Evolutionary conservation across 2,888 invertebrate genomes (phyloP).

Genomic region (Didymodactylos carnosus): DNA sequence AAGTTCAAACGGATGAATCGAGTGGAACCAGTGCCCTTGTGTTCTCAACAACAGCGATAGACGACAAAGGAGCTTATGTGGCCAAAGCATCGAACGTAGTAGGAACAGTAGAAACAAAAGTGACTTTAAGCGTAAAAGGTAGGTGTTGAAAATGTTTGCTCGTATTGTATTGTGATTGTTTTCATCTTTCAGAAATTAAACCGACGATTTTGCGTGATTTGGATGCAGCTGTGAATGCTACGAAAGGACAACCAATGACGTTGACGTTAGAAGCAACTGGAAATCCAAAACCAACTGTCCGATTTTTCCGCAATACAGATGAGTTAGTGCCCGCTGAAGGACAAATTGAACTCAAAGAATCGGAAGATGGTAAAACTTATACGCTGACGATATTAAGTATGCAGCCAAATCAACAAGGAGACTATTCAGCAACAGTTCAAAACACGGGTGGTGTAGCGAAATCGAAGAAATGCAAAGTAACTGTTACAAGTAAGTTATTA

Average conservation of each 20-base stretch:
- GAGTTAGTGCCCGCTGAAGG: neutral
- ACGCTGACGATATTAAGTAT: neutral
- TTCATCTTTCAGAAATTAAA: neutral
- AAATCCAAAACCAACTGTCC: neutral
- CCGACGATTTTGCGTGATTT: conserved; percentile 2
- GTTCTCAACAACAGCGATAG: neutral
- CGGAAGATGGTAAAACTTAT: neutral
- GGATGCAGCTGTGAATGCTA: neutral
- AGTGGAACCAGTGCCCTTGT: neutral
- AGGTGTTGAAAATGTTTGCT: no score
- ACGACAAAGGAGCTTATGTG: conserved; percentile 12
- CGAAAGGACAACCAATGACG: neutral
- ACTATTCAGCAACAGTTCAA: neutral
- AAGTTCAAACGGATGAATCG: neutral
- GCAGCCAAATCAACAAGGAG: neutral
- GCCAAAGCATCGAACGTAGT: conserved; percentile 13
- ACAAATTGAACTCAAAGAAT: neutral
- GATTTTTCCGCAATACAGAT: neutral
- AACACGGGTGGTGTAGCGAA: neutral
- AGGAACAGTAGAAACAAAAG: conserved; percentile 5
- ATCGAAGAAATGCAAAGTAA: neutral
- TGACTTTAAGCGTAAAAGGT: conserved; percentile 3
- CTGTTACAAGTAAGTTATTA: neutral
- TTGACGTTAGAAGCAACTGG: conserved; percentile 1
- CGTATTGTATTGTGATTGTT: neutral